Evolutionary conservation across 2,797 vertebrate genomes (phyloP).

Genomic region (Neomorphus geoffroyi): DNA sequence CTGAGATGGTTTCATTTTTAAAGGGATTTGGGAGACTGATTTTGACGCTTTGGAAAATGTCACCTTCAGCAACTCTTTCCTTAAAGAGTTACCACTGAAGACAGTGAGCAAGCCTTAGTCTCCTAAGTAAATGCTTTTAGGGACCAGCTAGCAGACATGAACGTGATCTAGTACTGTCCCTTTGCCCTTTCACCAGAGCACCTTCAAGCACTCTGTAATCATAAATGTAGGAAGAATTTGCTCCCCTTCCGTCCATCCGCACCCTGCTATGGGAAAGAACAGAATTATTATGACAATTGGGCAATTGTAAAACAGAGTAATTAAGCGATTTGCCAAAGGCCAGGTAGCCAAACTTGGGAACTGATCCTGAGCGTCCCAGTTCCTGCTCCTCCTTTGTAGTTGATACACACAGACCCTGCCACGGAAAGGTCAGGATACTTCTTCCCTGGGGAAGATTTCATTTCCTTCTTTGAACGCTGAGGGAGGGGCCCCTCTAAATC

Average conservation of each 20-base stretch:
- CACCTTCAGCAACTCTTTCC: not conserved
- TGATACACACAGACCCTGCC: not conserved
- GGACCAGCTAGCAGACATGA: not conserved
- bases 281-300: constrained; percentile 46
- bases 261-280: constrained; percentile 45
- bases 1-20: not conserved
- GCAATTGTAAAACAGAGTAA: constrained; percentile 31
- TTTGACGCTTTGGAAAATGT: not conserved
- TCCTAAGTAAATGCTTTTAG: not conserved
- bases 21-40: not conserved
- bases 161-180: not conserved
- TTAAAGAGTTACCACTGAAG: not conserved
- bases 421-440: constrained; percentile 4
- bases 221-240: constrained; percentile 35
- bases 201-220: constrained; percentile 12
- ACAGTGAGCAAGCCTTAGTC: not conserved
- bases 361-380: not conserved
- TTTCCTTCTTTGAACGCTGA: constrained; percentile 55
- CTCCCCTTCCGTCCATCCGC: constrained; percentile 42
- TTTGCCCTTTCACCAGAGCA: constrained; percentile 23
- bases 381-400: not conserved
- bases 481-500: constrained; percentile 65
- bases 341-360: constrained; percentile 41
- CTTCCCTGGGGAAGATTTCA: constrained; percentile 62
- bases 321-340: constrained; percentile 50